phyloP scores from a whole-genome alignment of 2,888 invertebrate species.

The Drosophila birchii region DNA sequence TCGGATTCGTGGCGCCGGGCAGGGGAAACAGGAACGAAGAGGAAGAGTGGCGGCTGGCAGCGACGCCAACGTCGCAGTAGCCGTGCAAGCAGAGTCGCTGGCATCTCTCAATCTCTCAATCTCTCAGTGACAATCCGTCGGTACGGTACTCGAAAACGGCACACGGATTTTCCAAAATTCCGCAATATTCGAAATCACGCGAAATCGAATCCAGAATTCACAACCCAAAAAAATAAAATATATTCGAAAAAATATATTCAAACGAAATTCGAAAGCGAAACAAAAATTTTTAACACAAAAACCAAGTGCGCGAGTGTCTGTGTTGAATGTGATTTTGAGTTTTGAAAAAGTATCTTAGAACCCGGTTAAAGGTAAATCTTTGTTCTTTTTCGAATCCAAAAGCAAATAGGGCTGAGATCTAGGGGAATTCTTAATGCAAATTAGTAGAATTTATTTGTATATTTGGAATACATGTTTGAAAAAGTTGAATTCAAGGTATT shows the following conservation, averaged over 20 bases:
- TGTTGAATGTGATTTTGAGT: constrained; percentile 28
- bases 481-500: neutral
- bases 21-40: constrained; percentile 3
- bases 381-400: constrained; percentile 3
- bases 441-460: neutral
- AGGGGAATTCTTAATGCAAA: constrained; percentile 12
- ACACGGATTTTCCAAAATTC: constrained; percentile 39
- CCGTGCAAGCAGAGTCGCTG: constrained; percentile 34
- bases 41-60: constrained; percentile 19
- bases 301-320: constrained; percentile 37
- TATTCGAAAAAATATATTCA: constrained; percentile 25
- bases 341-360: constrained; percentile 19
- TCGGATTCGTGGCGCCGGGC: constrained; percentile 59
- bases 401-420: neutral
- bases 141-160: constrained; percentile 62
- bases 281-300: constrained; percentile 4
- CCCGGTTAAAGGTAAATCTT: constrained; percentile 32
- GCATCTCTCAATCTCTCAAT: constrained; percentile 42
- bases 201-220: constrained; percentile 7
- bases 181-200: constrained; percentile 22
- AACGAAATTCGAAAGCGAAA: constrained; percentile 19
- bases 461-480: neutral
- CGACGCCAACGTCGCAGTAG: constrained; percentile 37
- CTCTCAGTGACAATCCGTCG: constrained; percentile 83
- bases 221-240: constrained; percentile 11